Conservation (phyloP, 2,888 invertebrate genomes). For the Tridacna gigas region DNA sequence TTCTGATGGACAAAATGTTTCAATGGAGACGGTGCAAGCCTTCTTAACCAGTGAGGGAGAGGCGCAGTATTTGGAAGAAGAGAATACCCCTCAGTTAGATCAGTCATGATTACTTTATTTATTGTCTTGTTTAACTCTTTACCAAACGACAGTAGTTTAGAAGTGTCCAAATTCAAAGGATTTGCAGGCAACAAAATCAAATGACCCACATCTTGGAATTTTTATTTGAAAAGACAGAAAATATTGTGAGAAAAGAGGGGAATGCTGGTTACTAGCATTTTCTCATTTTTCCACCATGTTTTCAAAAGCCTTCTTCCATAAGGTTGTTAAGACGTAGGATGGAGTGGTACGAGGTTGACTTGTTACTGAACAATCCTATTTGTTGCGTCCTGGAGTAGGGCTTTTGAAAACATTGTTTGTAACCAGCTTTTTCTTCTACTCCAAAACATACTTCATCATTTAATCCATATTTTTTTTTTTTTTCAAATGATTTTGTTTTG, state of each 20-base stretch:
- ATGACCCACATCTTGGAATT: no score
- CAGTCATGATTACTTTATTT: background rate
- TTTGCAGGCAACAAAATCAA: background rate
- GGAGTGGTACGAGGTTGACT: no score
- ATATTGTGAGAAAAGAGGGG: background rate
- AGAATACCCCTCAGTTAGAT: background rate
- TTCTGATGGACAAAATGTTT: slow-evolving; percentile 71
- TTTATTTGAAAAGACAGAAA: background rate
- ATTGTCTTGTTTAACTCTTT: background rate
- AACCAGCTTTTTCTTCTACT: no score
- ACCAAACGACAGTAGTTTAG: background rate
- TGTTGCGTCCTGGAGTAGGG: no score
- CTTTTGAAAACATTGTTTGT: no score
- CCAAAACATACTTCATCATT: no score
- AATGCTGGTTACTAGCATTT: background rate
- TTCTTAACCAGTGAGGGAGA: slow-evolving; percentile 79
- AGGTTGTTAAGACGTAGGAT: background rate
- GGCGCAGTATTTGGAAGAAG: slow-evolving; percentile 65
- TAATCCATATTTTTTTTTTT: no score
- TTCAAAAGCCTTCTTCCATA: background rate
- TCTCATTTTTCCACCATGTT: background rate
- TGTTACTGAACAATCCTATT: no score
- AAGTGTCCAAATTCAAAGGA: background rate
- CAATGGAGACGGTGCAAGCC: slow-evolving; percentile 84
- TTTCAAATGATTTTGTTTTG: no score